Conservation (phyloP, 2,113 vertebrate species). For the Clupea harengus region DNA sequence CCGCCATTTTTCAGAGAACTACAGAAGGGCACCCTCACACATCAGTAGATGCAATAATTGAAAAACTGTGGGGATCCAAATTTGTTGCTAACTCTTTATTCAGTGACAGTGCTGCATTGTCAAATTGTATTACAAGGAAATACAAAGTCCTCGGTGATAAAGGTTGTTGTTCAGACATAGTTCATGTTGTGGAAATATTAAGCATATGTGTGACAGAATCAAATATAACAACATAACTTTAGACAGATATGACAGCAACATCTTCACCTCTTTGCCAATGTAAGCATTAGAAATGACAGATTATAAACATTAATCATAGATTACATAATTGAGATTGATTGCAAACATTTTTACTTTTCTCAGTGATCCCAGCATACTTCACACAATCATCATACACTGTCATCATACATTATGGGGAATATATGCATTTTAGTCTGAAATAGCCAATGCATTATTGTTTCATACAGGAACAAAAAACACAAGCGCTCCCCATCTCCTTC, state of each 20-base stretch:
- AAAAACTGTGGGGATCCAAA: constrained; percentile 13
- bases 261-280: background rate
- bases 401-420: background rate
- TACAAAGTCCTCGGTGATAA: background rate
- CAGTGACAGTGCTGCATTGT: background rate
- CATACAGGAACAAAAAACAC: background rate
- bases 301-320: too few species aligned
- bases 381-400: background rate
- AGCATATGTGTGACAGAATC: background rate
- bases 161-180: background rate
- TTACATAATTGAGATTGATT: too few species aligned
- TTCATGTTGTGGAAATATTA: background rate
- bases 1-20: constrained; percentile 17
- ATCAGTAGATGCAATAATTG: constrained; percentile 19
- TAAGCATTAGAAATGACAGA: background rate
- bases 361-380: background rate
- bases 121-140: background rate
- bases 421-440: background rate
- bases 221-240: too few species aligned
- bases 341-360: background rate
- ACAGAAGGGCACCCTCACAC: constrained; percentile 16
- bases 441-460: background rate
- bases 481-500: background rate
- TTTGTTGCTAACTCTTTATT: background rate
- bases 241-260: background rate